Evolutionary conservation across 2,888 invertebrate species (phyloP), one percentile per base, ranked within the genome.

Genomic region (Drosophila diplacantha): DNA sequence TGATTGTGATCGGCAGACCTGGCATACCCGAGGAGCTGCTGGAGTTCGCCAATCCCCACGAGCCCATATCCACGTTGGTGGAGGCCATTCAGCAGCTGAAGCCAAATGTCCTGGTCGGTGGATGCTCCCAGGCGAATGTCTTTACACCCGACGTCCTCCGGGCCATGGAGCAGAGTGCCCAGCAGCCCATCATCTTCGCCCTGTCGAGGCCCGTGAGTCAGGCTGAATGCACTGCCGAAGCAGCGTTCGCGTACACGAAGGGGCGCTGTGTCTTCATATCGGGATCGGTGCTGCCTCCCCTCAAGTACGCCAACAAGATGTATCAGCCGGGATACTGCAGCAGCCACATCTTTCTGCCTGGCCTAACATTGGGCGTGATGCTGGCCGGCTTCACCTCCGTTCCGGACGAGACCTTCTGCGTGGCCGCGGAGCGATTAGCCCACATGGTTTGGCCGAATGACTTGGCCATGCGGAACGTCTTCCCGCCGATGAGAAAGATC

Each of bases 71-170:
- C 1, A 53, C 18, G 2, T 39, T 81, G 3, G 37, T 47, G 3
- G 71, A 68, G 43, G 54, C 46, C 1, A 71, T 81, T 9, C 43
- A 53, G 0, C 5, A 9, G 7, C 5, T 84, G 0, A 65, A 72
- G 26, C 80, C 80, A 0, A 83, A 71, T 54, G 70, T 84, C 2
- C n/a, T 84, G n/a, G 56, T 84, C 2, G 83, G 84, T 4, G 51
- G 59, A n/a, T 39, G 62, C 8, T 8, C 41, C 0, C 31, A 46
- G n/a, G 38, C 53, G 0, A 24, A 56, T 0, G 53, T 24, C 5
- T 81, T 81, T 9, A 73, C 60, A 18, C 71, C 66, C 5, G 75
- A 65, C 0, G 71, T 80, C 3, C 53, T 80, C 12, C 41, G 50
- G 0, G 84, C 80, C 38, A 83, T 80, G 81, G 83, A 80, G 24